A percentile compares a stretch with the other conserved stretches of the same genome.
Conservation (phyloP, 2,797 vertebrate genomes). For the Chiloscyllium punctatum region DNA sequence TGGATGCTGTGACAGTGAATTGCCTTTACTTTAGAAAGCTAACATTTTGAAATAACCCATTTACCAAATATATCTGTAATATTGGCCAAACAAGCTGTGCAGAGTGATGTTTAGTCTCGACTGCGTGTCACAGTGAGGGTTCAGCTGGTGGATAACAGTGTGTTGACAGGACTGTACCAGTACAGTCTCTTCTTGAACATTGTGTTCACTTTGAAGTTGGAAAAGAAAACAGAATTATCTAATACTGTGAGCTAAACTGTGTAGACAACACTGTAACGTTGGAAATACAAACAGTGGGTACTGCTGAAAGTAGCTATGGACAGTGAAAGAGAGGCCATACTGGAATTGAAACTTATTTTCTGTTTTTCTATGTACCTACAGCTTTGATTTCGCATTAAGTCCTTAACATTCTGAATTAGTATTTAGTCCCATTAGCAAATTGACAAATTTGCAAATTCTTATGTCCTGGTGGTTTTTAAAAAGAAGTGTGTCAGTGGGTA, state of each 20-base stretch:
- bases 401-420: not conserved
- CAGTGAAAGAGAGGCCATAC: too few relatives aligned
- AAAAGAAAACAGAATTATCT: not conserved
- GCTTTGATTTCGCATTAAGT: too few relatives aligned
- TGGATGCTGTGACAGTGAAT: not conserved
- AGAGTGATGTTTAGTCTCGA: not conserved
- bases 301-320: too few relatives aligned
- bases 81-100: not conserved
- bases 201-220: not conserved
- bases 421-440: not conserved
- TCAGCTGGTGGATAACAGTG: not conserved
- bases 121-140: not conserved
- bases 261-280: not conserved
- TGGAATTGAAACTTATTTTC: too few relatives aligned
- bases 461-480: not conserved
- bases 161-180: not conserved
- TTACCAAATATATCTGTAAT: not conserved
- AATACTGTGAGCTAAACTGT: not conserved
- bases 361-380: too few relatives aligned
- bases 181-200: not conserved
- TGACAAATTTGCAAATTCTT: not conserved
- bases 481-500: not conserved
- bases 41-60: not conserved
- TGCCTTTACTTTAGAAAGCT: not conserved
- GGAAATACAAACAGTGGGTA: not conserved